Base-by-base conservation (phyloP, 2,797 vertebrate genomes). In the Bradypodion pumilum region DNA sequence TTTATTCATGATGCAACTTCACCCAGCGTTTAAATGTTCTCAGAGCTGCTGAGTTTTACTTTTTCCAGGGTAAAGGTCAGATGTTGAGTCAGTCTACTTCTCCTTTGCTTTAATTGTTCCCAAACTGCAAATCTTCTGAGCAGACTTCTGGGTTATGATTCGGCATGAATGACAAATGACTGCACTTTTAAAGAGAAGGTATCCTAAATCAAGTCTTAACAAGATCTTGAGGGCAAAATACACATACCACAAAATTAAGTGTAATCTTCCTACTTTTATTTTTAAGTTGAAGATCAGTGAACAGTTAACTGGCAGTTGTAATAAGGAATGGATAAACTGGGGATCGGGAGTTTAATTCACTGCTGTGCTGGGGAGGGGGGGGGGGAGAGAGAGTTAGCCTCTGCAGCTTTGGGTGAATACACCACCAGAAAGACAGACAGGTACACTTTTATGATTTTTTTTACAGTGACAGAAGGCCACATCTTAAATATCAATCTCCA, bases 1-100 rank as follows among this genome's bases (percentile, higher is more conserved):
- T 78, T 74, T 69, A 79, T 66, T 52, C 75, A 37, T 72, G 59
- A 82, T 66, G 85, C 74, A 86, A 78, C 8, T 44, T 86, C 76
- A 63, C 46, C 46, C 35, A 16, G 29, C 15, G n/a, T 69, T 69
- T n/a, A 81, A 27, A 27, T 86, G 44, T 44, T 44, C 56, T 86
- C 68, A 78, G 35, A 82, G 35, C 66, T 73, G n/a, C 13, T 32
- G 19, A 49, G 32, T 27, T 35, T 77, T 79, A 62, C 56, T 44
- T 15, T 29, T 52, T 35, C 19, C 56, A 35, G 40, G 42, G 70
- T 29, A 56, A 68, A 68, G 59, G 16, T 65, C 76, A 84, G 69
- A 65, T 25, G 35, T n/a, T 79, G 59, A 84, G 35, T 78, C 83
- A 84, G 32, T 8, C 19, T 44, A 49, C 32, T 73, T 73, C 56